Evolutionary conservation across 2,797 vertebrate species (phyloP).

Genomic region (Oreonectes daqikongensis): DNA sequence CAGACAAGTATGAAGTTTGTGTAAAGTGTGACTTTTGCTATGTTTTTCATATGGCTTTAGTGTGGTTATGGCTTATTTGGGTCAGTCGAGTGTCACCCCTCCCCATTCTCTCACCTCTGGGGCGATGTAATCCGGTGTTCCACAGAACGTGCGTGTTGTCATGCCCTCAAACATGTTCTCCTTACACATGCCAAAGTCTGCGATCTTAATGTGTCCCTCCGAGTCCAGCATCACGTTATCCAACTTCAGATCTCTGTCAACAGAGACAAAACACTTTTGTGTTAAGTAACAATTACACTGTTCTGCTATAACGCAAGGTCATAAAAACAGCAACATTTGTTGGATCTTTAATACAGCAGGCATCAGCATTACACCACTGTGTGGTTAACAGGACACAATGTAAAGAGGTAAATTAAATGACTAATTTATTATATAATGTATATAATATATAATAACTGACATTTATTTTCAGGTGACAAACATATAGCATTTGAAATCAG

Average conservation of each 20-base stretch:
- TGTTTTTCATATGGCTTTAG: no score
- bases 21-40: no score
- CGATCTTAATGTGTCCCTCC: slow-evolving; percentile 98
- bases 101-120: slow-evolving; percentile 82
- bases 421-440: no score
- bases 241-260: slow-evolving; percentile 83
- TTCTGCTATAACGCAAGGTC: not conserved
- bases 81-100: not conserved
- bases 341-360: not conserved
- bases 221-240: slow-evolving; percentile 99
- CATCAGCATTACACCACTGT: no score
- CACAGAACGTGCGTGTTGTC: slow-evolving; percentile 96
- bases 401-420: no score
- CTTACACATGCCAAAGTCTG: slow-evolving; percentile 99
- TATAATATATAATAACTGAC: no score
- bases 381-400: no score
- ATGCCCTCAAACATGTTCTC: slow-evolving; percentile 95
- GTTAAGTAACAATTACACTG: not conserved
- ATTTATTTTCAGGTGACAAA: no score
- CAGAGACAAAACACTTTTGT: slow-evolving; percentile 3
- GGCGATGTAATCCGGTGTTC: slow-evolving; percentile 97
- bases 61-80: no score
- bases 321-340: not conserved
- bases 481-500: no score
- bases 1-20: no score